Base-by-base conservation (phyloP, 2,113 vertebrate genomes). In the Oreochromis niloticus region DNA sequence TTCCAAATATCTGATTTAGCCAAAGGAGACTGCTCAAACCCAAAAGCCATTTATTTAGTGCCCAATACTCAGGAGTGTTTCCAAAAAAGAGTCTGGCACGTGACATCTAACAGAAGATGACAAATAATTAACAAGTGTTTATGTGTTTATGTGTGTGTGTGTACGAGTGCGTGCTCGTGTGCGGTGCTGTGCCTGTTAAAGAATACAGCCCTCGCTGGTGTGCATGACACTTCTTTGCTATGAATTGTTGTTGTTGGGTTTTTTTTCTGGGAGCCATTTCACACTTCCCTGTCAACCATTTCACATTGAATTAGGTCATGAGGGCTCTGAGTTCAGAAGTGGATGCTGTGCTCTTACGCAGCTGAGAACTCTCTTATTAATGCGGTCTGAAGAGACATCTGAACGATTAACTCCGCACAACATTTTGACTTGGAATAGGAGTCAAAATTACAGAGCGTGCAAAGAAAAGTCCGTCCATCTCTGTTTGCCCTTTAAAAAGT, bases 1-100 rank as follows among this genome's bases (percentile, higher is more conserved):
- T 95, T 92, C 92, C 85, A 95, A 95, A 85, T 89, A 89, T 90
- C 91, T 94, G 41, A 94, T 96, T 96, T 94, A 88, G 89, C 83
- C 82, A 90, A 87, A 90, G 89, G 93, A 93, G 84, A 86, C 66
- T 94, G 88, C 88, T 79, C 32, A 86, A 94, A 94, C 93, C 87
- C 88, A 82, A 94, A 93, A 92, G 80, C 83, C 82, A 91, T 94
- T 94, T 91, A 89, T 91, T 90, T 75, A 88, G 88, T 81, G 84
- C 73, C 61, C 71, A 82, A 91, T 85, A 81, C 84, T 88, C 86
- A 14, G 46, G 41, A 88, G 87, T 50, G 61, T 85, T 89, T 85
- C 81, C 87, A 85, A 82, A 55, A 80, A 89, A 57, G 86, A 89
- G 79, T 88, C 75, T 90, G 90, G 90, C 83, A 84, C 52, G 57